Evolutionary conservation across 2,888 invertebrate species (phyloP), one percentile per base, ranked within the genome.

Genomic region (Andrena trimmerana): DNA sequence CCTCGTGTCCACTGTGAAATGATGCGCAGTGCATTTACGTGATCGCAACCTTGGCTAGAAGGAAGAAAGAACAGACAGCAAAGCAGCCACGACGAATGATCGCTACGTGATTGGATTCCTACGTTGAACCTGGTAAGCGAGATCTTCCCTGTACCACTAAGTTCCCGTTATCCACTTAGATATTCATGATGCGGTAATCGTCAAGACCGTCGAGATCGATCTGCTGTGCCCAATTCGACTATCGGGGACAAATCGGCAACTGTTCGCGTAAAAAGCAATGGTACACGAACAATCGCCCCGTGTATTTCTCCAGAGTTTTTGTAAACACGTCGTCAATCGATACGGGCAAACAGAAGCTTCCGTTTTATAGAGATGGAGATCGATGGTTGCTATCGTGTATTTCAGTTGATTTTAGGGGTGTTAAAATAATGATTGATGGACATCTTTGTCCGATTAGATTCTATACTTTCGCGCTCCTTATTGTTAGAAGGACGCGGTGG

Each of bases 111-210:
- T 52, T 63, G 62, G n/a, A 54, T 54, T 24, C 16, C 27, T 24
- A 36, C 59, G 27, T 50, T 60, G 36, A 80, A 65, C 63, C 52
- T 71, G 80, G 79, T 80, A 24, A 80, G 80, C 42, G 50, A 52
- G 65, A 70, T 54, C 1, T 50, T 50, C 13, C 20, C 54, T 20
- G 20, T 20, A 42, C 8, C 8, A 10, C 20, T 24, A n/a, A 8
- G 8, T 20, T 54, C 54, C 54, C 54, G 54, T 24, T 54, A 54
- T 16, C 16, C 42, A 1, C 42, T 42, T 5, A 42, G 4, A 42
- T 42, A 16, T 42, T 42, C 42, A 5, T 0, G 42, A 42, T 42
- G 16, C 13, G 4, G 13, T 5, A 42, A 42, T 16, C 42, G 24
- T 27, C 24, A 2, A 13, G 10, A 24, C 36, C 31, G 16, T 33